phyloP scores from a whole-genome alignment of 2,113 vertebrate genomes.

The Cathartes aura region DNA sequence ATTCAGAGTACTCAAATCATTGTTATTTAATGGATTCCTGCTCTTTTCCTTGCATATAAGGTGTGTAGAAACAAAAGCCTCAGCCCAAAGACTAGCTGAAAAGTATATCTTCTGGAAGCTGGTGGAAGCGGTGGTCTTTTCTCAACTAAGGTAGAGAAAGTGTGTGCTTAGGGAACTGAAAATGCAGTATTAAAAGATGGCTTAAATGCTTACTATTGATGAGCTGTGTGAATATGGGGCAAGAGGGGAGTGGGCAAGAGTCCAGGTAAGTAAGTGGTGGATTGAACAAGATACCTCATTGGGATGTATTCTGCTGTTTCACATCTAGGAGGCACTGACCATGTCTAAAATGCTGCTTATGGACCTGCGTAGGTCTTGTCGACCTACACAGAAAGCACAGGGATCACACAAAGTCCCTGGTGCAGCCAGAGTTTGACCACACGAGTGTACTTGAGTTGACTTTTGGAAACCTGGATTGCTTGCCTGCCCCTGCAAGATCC shows the following conservation, averaged over 20 bases:
- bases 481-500: background rate
- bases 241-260: background rate
- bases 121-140: background rate
- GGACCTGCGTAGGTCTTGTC: background rate
- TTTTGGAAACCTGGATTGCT: background rate
- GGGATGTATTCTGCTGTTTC: background rate
- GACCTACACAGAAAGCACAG: background rate
- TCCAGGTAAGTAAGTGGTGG: background rate
- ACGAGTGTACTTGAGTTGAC: background rate
- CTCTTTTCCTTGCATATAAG: background rate
- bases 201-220: background rate
- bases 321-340: background rate
- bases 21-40: background rate
- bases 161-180: background rate
- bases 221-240: background rate
- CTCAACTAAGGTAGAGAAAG: background rate
- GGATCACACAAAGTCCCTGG: background rate
- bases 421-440: background rate
- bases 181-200: background rate
- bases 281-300: background rate
- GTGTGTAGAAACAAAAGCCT: background rate
- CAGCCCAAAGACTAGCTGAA: background rate
- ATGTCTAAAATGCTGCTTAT: background rate
- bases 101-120: background rate
- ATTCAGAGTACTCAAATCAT: background rate